Percentiles rank a stretch among this genome's conserved stretches.
These are phyloP conservation scores for Bombyx mandarina DNA, from an alignment of 1,140 invertebrate genomes.

Conservation along the genomic window DNA sequence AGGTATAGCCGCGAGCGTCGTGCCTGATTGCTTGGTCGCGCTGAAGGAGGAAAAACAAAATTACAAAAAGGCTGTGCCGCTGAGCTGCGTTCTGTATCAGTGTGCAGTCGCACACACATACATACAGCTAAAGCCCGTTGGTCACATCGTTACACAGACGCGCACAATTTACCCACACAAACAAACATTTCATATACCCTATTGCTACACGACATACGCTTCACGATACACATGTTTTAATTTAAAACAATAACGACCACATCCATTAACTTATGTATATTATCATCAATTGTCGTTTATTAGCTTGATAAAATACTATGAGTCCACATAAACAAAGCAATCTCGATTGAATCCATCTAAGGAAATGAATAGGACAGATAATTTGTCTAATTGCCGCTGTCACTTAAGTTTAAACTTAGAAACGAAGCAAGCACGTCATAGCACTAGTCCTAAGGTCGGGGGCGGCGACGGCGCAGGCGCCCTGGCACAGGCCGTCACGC, in stretches of 20 bases:
- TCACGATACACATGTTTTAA: conserved; percentile 9
- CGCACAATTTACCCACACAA: conserved; percentile 47
- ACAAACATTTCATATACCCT: conserved; percentile 12
- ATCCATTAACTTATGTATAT: no score
- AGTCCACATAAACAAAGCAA: no score
- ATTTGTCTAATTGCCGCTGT: conserved; percentile 18
- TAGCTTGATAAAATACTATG: no score
- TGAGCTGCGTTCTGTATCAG: conserved; percentile 40
- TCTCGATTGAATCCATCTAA: no score
- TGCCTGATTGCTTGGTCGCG: conserved; percentile 23
- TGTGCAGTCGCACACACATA: conserved; percentile 44
- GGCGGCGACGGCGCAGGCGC: conserved; percentile 49
- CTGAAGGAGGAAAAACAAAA: conserved; percentile 60
- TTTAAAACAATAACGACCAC: not conserved
- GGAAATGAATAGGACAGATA: not conserved
- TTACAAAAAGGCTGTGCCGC: conserved; percentile 60
- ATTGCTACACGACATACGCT: conserved; percentile 16
- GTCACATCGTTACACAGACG: conserved; percentile 42
- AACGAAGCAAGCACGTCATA: conserved; percentile 58
- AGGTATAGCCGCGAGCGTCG: conserved; percentile 17
- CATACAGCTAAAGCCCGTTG: conserved; percentile 35
- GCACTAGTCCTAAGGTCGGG: conserved; percentile 55
- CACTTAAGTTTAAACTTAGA: conserved; percentile 14
- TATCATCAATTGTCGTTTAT: no score
- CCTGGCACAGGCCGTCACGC: conserved; percentile 60